Base-by-base conservation (phyloP, 2,113 vertebrate genomes). In the Anguilla rostrata region DNA sequence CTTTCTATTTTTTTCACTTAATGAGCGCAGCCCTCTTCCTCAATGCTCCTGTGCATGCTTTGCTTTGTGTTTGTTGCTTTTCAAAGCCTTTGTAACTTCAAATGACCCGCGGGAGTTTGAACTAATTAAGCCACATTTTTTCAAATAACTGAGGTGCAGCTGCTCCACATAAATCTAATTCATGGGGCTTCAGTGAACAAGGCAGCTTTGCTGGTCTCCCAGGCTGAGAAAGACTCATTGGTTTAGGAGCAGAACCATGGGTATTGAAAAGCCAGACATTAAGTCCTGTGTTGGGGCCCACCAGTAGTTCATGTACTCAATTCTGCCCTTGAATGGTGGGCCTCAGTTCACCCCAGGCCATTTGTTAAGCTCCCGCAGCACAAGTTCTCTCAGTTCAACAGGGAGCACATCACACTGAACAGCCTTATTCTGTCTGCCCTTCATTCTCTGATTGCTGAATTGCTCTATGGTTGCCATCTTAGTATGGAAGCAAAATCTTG, bases 81-180 rank as follows among this genome's bases (percentile, higher is more conserved):
- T 57, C 34, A 39, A 87, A 87, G 49, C 57, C 81, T 75, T 49
- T 80, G 43, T 57, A 81, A 82, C 79, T 83, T 71, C 81, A 86
- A 75, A 86, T 78, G 86, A 83, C 81, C 78, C 81, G 41, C 18
- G 66, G 81, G 81, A 82, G 49, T 75, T 78, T 26, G 46, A 83
- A 41, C 86, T 79, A 87, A 87, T 87, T 83, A 83, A 83, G 71
- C 82, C 12, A 43, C 8, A 1, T 87, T 66, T 87, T 83, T 78
- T 60, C 86, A 78, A 83, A 87, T 57, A 60, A 56, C 29, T 2
- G 22, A 78, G 66, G 63, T 83, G 71, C 82, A 26, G 43, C 34
- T 26, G 29, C 43, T 46, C 63, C 34, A 16, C 16, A 66, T 83
- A 79, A 40, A n/a, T 87, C 29, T 83, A 40, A 83, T 86, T n/a